Percentiles rank a stretch among this genome's conserved stretches.
Evolutionary conservation across 2,113 vertebrate species (phyloP).

Genomic region (Rhea pennata): DNA sequence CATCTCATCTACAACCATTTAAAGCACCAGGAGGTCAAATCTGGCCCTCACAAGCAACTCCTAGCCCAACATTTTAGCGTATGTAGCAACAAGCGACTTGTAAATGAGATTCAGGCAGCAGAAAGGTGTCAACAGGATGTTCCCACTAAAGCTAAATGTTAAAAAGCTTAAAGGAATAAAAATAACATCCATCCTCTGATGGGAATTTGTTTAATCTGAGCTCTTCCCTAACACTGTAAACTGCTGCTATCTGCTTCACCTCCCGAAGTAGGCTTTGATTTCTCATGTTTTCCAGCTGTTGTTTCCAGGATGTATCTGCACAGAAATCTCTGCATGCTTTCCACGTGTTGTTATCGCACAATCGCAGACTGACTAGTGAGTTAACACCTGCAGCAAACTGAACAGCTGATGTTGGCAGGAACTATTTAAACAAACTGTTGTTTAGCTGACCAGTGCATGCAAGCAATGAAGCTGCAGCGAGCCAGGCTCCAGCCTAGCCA

Average conservation of each 20-base stretch:
- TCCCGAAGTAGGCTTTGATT: slow-evolving; percentile 16
- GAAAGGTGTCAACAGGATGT: slow-evolving; percentile 65
- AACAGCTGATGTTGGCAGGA: not conserved
- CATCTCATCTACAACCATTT: not conserved
- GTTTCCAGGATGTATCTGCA: slow-evolving; percentile 47
- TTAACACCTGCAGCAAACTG: not conserved
- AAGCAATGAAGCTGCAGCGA: not conserved
- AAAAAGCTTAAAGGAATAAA: slow-evolving; percentile 38
- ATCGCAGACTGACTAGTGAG: not conserved
- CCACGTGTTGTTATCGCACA: fast-evolving
- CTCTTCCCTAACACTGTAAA: slow-evolving; percentile 60
- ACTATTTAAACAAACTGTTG: not conserved
- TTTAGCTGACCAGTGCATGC: not conserved
- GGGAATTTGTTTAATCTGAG: slow-evolving; percentile 63
- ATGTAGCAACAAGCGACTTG: not conserved
- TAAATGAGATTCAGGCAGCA: slow-evolving; percentile 8
- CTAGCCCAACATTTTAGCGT: not conserved
- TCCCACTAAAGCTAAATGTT: not conserved
- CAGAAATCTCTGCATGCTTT: not conserved
- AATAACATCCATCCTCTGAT: slow-evolving; percentile 64
- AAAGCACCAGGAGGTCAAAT: not conserved
- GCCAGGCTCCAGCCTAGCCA: not conserved
- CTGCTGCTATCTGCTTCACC: not conserved
- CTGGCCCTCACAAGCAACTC: not conserved
- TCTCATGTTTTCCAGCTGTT: slow-evolving; percentile 33